These are phyloP conservation scores for Ditylenchus dipsaci DNA, from an alignment of 1,140 invertebrate genomes.

Conservation along the genomic window DNA sequence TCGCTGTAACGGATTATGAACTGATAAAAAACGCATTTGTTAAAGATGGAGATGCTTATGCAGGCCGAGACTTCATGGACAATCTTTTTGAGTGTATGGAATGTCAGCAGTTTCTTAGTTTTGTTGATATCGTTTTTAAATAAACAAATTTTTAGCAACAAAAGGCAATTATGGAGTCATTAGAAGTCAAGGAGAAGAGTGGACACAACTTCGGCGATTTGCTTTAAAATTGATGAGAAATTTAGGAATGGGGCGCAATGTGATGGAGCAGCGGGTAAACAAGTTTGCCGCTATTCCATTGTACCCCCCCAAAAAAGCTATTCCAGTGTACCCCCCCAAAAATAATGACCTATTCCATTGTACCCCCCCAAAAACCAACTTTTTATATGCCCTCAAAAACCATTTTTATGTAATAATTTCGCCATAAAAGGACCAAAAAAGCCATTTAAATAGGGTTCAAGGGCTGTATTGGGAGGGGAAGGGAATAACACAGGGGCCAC, in stretches of 20 bases:
- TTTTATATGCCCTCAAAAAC: no score
- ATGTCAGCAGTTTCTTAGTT: background rate
- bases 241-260: slow-evolving; percentile 70
- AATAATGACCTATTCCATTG: no score
- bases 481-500: no score
- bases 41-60: slow-evolving; percentile 7
- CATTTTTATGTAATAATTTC: no score
- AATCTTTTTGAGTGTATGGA: background rate
- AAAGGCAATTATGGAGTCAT: background rate
- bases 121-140: background rate
- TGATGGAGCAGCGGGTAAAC: slow-evolving; percentile 69
- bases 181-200: slow-evolving; percentile 68
- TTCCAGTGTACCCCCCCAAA: no score
- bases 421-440: no score
- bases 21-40: slow-evolving; percentile 1
- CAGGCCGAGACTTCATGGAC: background rate
- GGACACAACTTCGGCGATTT: slow-evolving; percentile 77
- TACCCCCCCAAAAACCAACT: no score
- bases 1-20: slow-evolving; percentile 11
- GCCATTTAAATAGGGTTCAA: no score
- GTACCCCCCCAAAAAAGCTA: no score
- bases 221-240: slow-evolving; percentile 69
- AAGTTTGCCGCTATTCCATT: no score
- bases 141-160: background rate
- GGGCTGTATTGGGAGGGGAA: no score